These are phyloP conservation scores for Ctenodactylus gundi DNA, from an alignment of 2,113 vertebrate species.

Conservation along the genomic window DNA sequence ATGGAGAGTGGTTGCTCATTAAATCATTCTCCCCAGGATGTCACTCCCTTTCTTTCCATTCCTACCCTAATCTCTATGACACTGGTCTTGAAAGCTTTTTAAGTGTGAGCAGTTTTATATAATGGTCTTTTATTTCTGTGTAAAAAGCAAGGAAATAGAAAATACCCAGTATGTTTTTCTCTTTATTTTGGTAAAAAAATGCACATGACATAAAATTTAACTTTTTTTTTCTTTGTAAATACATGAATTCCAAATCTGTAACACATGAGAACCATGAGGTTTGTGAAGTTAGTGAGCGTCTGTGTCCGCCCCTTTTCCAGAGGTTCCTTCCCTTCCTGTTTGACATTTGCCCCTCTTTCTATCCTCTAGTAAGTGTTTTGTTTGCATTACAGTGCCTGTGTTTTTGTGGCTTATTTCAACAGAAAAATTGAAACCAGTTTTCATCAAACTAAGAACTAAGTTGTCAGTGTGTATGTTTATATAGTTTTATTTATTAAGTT, in stretches of 20 bases:
- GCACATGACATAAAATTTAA: too few relatives aligned
- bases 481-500: background rate
- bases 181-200: too few relatives aligned
- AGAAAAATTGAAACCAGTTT: background rate
- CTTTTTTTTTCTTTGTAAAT: too few relatives aligned
- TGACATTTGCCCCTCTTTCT: too few relatives aligned
- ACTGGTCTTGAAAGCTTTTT: background rate
- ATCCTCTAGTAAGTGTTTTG: too few relatives aligned
- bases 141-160: conserved; percentile 9
- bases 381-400: conserved; percentile 17
- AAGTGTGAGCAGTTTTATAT: background rate
- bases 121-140: conserved; percentile 6
- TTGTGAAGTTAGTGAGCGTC: too few relatives aligned
- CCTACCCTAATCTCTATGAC: background rate
- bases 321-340: too few relatives aligned
- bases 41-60: background rate
- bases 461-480: background rate
- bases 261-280: too few relatives aligned
- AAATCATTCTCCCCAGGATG: background rate
- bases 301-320: too few relatives aligned
- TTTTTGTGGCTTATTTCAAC: background rate
- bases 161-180: background rate
- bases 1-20: background rate
- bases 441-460: background rate
- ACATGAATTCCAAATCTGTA: too few relatives aligned